These are phyloP conservation scores for Leucophenga montana DNA, from an alignment of 2,888 invertebrate genomes.

Conservation along the genomic window DNA sequence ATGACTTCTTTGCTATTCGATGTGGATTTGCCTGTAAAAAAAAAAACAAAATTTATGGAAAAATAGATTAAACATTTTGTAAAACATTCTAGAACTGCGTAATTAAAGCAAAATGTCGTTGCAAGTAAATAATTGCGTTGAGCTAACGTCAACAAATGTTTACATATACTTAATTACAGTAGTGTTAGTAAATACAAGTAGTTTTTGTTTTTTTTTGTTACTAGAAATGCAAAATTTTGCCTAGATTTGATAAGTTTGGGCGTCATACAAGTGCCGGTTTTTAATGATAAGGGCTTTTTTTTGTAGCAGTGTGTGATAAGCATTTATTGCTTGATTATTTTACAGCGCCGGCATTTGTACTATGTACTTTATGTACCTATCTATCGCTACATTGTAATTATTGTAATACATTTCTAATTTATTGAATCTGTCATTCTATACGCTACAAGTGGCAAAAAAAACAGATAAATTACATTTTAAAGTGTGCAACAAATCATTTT, in stretches of 20 bases:
- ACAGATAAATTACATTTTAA: no score
- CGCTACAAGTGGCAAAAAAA: no score
- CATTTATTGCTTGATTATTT: slow-evolving; percentile 9
- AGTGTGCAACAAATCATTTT: no score
- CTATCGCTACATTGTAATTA: no score
- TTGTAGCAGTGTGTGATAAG: not conserved
- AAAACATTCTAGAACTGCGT: slow-evolving; percentile 14
- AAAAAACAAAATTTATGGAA: slow-evolving; percentile 37
- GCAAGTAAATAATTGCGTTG: not conserved
- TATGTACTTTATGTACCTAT: no score
- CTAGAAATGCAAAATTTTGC: not conserved
- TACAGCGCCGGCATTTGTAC: slow-evolving; percentile 1
- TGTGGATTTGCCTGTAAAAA: slow-evolving; percentile 77
- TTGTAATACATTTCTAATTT: no score
- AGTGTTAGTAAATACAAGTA: slow-evolving; percentile 2
- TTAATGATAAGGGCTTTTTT: not conserved
- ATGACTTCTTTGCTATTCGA: slow-evolving; percentile 73
- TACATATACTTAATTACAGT: slow-evolving; percentile 9
- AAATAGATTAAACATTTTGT: slow-evolving; percentile 24
- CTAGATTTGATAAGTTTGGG: slow-evolving; percentile 2
- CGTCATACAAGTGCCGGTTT: not conserved
- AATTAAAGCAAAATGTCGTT: slow-evolving; percentile 1
- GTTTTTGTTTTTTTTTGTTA: slow-evolving; percentile 19
- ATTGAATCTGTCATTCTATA: no score
- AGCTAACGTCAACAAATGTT: not conserved